Percentiles rank a stretch among this genome's conserved stretches.
These are phyloP conservation scores for Falco cherrug DNA, from an alignment of 2,797 vertebrate species.

Conservation along the genomic window DNA sequence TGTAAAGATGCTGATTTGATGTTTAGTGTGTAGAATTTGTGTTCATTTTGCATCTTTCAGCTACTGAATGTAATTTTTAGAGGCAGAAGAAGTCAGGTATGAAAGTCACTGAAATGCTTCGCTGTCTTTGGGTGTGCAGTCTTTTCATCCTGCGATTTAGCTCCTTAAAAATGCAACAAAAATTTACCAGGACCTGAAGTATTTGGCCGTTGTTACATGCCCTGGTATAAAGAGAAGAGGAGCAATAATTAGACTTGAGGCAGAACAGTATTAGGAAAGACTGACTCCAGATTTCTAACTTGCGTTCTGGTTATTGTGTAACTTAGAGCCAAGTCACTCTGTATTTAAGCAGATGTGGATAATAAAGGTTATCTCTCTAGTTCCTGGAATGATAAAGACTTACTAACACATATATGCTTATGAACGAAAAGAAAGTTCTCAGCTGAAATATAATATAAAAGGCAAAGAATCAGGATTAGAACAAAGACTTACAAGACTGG, in stretches of 20 bases:
- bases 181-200: neutral
- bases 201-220: neutral
- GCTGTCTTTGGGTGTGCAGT: neutral
- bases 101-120: rapidly evolving
- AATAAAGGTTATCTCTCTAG: neutral
- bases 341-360: neutral
- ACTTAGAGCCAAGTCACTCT: neutral
- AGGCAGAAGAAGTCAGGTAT: neutral
- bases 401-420: neutral
- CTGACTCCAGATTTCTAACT: neutral
- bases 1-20: neutral
- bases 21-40: neutral
- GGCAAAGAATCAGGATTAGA: neutral
- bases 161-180: neutral
- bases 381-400: neutral
- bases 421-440: neutral
- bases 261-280: neutral
- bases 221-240: neutral
- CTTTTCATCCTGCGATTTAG: neutral
- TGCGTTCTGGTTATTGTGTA: neutral
- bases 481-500: neutral
- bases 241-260: neutral
- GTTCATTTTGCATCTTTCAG: neutral
- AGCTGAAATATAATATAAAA: neutral
- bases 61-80: rapidly evolving